Evolutionary conservation across 2,888 invertebrate species (phyloP).

Genomic region (Rhorus exstirpatorius): DNA sequence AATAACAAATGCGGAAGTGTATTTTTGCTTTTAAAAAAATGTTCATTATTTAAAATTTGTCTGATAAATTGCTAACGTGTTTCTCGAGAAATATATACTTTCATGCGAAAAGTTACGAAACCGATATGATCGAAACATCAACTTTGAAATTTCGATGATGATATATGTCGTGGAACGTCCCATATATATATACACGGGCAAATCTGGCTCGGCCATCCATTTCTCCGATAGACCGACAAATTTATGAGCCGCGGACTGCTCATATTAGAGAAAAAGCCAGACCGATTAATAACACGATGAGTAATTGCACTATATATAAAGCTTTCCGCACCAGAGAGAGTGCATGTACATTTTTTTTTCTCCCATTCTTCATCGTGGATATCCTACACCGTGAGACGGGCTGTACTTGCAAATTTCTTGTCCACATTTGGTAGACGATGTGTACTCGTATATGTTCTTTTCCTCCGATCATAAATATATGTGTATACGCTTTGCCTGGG

Average conservation of each 20-base stretch:
- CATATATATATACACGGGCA: not conserved
- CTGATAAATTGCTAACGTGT: no score
- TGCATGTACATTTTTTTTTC: constrained; percentile 41
- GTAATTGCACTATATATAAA: constrained; percentile 45
- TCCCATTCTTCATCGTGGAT: constrained; percentile 19
- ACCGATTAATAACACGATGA: constrained; percentile 66
- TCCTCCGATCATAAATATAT: constrained; percentile 40
- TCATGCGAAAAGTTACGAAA: no score
- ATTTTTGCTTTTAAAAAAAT: no score
- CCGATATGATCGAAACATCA: no score
- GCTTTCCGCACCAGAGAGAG: constrained; percentile 36
- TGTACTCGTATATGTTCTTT: constrained; percentile 31
- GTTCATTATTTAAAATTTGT: no score
- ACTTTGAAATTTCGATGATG: no score
- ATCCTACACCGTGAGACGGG: constrained; percentile 31
- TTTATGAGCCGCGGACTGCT: constrained; percentile 54
- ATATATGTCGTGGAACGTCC: no score
- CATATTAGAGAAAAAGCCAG: constrained; percentile 55
- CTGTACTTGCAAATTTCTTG: constrained; percentile 61
- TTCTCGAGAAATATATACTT: no score
- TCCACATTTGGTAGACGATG: constrained; percentile 57
- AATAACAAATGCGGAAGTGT: no score
- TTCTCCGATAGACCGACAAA: constrained; percentile 49
- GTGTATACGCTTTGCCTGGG: not conserved
- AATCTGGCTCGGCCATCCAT: not conserved